Evolutionary conservation across 2,113 vertebrate species (phyloP).

Genomic region (Myodes glareolus): DNA sequence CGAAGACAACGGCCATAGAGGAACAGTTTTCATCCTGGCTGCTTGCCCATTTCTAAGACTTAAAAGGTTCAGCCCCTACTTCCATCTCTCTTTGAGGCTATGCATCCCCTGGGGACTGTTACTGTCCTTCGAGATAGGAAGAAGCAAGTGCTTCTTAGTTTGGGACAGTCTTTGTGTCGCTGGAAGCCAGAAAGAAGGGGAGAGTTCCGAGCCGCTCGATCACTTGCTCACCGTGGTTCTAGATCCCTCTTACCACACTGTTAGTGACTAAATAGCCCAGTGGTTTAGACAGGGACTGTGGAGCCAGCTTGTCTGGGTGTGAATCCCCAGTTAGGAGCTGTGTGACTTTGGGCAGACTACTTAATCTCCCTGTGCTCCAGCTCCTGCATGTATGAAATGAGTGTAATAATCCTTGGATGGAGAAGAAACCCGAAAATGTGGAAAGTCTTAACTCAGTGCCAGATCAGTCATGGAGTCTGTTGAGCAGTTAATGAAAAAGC

Average conservation of each 20-base stretch:
- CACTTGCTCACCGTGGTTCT: neutral
- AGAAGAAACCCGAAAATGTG: neutral
- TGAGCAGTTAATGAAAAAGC: neutral
- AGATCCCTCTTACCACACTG: neutral
- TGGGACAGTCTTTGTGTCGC: neutral
- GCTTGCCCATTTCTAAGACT: neutral
- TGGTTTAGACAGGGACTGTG: slow-evolving; percentile 1
- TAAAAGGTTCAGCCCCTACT: neutral
- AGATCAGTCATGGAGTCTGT: neutral
- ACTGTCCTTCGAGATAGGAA: neutral
- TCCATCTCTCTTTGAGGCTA: neutral
- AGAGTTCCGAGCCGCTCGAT: neutral
- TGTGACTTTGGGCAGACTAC: slow-evolving; percentile 38
- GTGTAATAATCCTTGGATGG: neutral
- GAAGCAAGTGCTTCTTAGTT: neutral
- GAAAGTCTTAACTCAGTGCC: neutral
- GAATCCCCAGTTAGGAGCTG: slow-evolving; percentile 39
- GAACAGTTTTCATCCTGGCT: neutral
- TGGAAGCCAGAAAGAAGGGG: neutral
- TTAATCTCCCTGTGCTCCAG: slow-evolving; percentile 31
- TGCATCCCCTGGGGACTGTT: neutral
- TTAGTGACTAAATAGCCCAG: neutral
- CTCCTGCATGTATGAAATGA: neutral
- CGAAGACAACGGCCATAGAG: neutral
- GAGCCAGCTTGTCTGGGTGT: slow-evolving; percentile 60